Conservation (phyloP, 2,797 vertebrate species). For the Smutsia temminckii region DNA sequence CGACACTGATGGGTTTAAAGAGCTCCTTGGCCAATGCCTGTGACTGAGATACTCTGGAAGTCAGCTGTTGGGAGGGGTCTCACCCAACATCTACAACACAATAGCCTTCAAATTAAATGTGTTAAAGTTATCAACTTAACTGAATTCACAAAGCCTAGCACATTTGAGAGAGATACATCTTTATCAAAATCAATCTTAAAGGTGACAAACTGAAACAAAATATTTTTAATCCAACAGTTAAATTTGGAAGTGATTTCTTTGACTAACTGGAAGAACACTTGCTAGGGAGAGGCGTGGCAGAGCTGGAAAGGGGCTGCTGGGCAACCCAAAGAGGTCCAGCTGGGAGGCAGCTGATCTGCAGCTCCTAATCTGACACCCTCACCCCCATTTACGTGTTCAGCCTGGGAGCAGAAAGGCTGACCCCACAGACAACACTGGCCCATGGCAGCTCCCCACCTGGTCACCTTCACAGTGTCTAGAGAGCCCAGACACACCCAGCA, state of each 20-base stretch:
- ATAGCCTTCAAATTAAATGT: background rate
- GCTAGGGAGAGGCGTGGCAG: background rate
- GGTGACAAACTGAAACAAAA: background rate
- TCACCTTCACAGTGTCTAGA: background rate
- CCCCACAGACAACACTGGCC: background rate
- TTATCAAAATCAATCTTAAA: background rate
- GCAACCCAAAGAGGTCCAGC: background rate
- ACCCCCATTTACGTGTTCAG: fast-evolving
- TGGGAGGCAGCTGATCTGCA: too few species aligned
- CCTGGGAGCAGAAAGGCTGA: background rate
- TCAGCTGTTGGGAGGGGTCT: background rate
- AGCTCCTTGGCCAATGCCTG: background rate
- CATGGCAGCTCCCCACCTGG: background rate
- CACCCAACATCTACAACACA: background rate
- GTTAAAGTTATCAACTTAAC: background rate
- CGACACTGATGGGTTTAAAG: background rate
- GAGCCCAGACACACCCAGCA: background rate
- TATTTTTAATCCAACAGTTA: background rate
- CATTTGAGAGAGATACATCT: background rate
- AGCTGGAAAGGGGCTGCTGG: background rate
- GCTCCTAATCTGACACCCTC: background rate
- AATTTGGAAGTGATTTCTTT: background rate
- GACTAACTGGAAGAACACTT: background rate
- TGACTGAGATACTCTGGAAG: background rate
- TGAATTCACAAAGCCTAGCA: background rate